These are phyloP conservation scores for Zingel zingel DNA, from an alignment of 2,113 vertebrate species.

Conservation along the genomic window DNA sequence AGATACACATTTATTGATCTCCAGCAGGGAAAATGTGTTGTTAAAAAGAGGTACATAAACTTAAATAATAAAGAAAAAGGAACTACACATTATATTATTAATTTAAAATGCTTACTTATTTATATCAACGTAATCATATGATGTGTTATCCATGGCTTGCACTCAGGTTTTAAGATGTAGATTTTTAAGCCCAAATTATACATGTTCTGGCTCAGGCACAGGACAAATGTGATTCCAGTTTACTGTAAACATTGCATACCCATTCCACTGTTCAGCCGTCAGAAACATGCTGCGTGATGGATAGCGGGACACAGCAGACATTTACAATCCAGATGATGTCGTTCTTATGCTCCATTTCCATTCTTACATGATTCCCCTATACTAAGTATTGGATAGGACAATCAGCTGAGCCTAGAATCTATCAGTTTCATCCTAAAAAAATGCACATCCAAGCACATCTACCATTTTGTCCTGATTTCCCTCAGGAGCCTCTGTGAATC, in stretches of 20 bases:
- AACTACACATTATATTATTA: too few species aligned
- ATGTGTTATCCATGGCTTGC: background rate
- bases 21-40: too few species aligned
- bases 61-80: too few species aligned
- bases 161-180: background rate
- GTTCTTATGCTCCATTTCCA: conserved; percentile 42
- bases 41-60: too few species aligned
- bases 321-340: conserved; percentile 41
- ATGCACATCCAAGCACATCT: conserved; percentile 59
- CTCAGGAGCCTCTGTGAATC: conserved; percentile 65
- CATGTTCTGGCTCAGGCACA: background rate
- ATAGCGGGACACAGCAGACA: conserved; percentile 19
- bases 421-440: conserved; percentile 57
- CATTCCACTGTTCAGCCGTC: background rate
- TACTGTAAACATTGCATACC: conserved; percentile 13
- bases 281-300: conserved; percentile 27
- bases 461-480: conserved; percentile 67
- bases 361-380: conserved; percentile 36
- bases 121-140: background rate
- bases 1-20: too few species aligned
- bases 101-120: background rate
- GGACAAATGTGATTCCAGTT: background rate
- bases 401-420: conserved; percentile 26
- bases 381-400: conserved; percentile 47
- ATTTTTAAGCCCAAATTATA: background rate